phyloP scores from a whole-genome alignment of 2,797 vertebrate species.

The Pelodytes ibericus region DNA sequence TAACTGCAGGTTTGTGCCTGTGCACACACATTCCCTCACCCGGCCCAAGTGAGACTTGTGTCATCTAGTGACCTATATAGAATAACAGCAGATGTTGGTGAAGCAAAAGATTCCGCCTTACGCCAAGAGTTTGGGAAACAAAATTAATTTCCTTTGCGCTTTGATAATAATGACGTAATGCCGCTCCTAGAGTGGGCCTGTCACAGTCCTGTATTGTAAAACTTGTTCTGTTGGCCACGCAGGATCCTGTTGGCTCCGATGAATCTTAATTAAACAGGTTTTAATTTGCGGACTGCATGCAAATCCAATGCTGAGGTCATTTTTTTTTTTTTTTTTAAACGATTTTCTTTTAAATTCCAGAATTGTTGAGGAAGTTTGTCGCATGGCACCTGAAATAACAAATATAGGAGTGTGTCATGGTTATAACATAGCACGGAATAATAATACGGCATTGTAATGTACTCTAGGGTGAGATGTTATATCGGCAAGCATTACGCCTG shows the following conservation, averaged over 20 bases:
- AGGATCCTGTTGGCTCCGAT: conserved; percentile 58
- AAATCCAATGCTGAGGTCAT: conserved; percentile 50
- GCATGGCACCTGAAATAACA: conserved; percentile 52
- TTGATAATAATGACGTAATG: conserved; percentile 83
- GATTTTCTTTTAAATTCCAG: conserved; percentile 28
- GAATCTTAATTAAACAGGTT: conserved; percentile 50
- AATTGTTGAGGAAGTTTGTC: conserved; percentile 37
- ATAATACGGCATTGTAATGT: conserved; percentile 41
- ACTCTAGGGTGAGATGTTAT: conserved; percentile 18
- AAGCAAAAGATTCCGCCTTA: conserved; percentile 72
- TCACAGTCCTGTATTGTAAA: conserved; percentile 71
- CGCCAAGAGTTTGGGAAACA: conserved; percentile 80
- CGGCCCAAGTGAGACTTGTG: conserved; percentile 56
- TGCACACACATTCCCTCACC: too few relatives aligned
- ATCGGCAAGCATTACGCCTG: conserved; percentile 6
- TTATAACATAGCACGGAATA: conserved; percentile 27
- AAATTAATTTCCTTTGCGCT: conserved; percentile 82
- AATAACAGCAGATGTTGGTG: conserved; percentile 82
- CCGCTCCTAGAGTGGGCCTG: conserved; percentile 75
- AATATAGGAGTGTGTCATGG: conserved; percentile 24
- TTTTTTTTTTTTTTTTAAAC: too few relatives aligned
- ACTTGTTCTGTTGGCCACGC: conserved; percentile 71
- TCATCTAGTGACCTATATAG: conserved; percentile 70
- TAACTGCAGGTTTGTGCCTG: too few relatives aligned
- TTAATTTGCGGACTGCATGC: conserved; percentile 43